Base-by-base conservation (phyloP, 2,113 vertebrate genomes). In the Myiopsitta monachus region DNA sequence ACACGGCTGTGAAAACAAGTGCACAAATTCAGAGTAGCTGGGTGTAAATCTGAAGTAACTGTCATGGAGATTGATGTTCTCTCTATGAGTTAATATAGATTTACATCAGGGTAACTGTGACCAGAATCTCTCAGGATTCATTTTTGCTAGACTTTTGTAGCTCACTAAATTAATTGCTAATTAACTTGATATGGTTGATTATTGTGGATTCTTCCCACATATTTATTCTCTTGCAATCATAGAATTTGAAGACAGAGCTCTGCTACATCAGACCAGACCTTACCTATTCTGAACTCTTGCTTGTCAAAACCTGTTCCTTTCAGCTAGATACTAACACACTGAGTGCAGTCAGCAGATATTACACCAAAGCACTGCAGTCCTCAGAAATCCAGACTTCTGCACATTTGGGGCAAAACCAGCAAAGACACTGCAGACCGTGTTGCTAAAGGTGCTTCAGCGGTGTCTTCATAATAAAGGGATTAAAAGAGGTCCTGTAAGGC, bases 121-220 rank as follows among this genome's bases (percentile, higher is more conserved):
- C 94, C 92, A 95, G 80, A 94, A 87, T 96, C 83, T 95, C 90
- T 82, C 68, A 95, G 88, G 88, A 92, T 94, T 93, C 61, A 44
- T 95, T 66, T 94, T 92, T 54, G 55, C 64, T 95, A 96, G 94
- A 92, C 79, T 95, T 95, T 8, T 88, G 85, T 81, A 87, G 44
- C 57, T 95, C 57, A 47, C 90, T 75, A 93, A 95, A 96, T 95
- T 97, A 95, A 96, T 95, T 91, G 95, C 86, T 94, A 91, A 96
- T 97, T 94, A 94, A 84, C 76, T 93, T 39, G 64, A 84, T 77
- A n/a, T 83, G 38, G 73, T 92, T 95, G 88, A 62, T 94, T 90
- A 90, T 81, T 95, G 86, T 84, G 76, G 64, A 75, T 90, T 55
- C 90, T 87, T 93, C 95, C 94, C 74, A 93, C 95, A 73, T 94